These are phyloP conservation scores for Hoplostethus atlanticus DNA, from an alignment of 2,797 vertebrate genomes.

Conservation along the genomic window DNA sequence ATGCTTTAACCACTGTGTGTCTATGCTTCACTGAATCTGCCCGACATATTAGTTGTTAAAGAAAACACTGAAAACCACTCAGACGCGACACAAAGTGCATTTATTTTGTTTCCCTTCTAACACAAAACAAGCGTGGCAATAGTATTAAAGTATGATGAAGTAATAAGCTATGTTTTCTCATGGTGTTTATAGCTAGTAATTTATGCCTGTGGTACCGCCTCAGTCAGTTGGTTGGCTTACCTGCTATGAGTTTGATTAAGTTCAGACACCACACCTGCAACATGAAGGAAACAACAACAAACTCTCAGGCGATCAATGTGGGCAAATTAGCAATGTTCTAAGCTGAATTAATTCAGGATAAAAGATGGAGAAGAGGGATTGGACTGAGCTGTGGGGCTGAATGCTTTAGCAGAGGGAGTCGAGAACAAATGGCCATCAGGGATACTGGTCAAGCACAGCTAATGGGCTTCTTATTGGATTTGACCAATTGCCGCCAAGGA, in stretches of 20 bases:
- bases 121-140: too few species aligned
- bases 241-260: conserved; percentile 26
- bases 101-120: too few species aligned
- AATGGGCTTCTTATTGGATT: conserved; percentile 34
- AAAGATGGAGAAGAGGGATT: conserved; percentile 33
- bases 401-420: conserved; percentile 31
- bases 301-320: conserved; percentile 49
- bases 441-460: conserved; percentile 17
- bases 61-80: too few species aligned
- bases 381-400: conserved; percentile 30
- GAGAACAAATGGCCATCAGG: conserved; percentile 12
- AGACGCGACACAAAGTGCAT: too few species aligned
- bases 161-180: too few species aligned
- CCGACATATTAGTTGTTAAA: too few species aligned
- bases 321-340: conserved; percentile 54
- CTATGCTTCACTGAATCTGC: too few species aligned
- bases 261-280: conserved; percentile 15
- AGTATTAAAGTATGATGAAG: too few species aligned
- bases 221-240: neutral
- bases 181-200: too few species aligned
- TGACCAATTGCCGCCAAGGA: conserved; percentile 27
- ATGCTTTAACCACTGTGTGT: too few species aligned
- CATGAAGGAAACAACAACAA: conserved; percentile 38
- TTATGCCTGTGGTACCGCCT: too few species aligned
- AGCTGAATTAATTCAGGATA: conserved; percentile 39